Evolutionary conservation across 2,797 vertebrate species (phyloP).

Genomic region (Hylomyscus alleni): DNA sequence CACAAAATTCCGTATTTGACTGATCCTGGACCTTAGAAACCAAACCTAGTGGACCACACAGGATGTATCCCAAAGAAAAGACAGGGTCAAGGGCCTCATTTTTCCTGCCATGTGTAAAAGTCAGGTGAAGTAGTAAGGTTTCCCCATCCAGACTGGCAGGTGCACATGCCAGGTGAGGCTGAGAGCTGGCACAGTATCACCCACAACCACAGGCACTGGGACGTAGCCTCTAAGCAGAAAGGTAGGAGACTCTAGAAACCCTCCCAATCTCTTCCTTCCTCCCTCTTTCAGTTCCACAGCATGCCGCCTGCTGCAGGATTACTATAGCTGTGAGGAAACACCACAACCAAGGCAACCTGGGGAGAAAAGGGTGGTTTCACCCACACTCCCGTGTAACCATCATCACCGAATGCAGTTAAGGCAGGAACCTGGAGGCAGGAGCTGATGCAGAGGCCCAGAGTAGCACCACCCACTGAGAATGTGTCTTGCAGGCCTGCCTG

Average conservation of each 20-base stretch:
- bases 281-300: neutral
- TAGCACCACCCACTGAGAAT: neutral
- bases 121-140: neutral
- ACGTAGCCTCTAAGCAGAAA: constrained; percentile 8
- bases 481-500: neutral
- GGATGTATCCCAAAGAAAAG: neutral
- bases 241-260: neutral
- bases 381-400: neutral
- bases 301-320: too few species aligned
- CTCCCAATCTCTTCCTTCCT: neutral
- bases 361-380: too few species aligned
- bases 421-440: neutral
- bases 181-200: neutral
- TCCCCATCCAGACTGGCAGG: neutral
- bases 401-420: neutral
- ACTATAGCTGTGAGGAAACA: neutral
- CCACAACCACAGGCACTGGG: neutral
- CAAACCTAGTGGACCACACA: too few species aligned
- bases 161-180: neutral
- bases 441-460: neutral
- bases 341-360: neutral
- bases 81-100: neutral
- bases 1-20: neutral
- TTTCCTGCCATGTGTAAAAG: neutral
- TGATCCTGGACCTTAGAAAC: neutral